phyloP scores from a whole-genome alignment of 2,797 vertebrate genomes.

The Salmo trutta region DNA sequence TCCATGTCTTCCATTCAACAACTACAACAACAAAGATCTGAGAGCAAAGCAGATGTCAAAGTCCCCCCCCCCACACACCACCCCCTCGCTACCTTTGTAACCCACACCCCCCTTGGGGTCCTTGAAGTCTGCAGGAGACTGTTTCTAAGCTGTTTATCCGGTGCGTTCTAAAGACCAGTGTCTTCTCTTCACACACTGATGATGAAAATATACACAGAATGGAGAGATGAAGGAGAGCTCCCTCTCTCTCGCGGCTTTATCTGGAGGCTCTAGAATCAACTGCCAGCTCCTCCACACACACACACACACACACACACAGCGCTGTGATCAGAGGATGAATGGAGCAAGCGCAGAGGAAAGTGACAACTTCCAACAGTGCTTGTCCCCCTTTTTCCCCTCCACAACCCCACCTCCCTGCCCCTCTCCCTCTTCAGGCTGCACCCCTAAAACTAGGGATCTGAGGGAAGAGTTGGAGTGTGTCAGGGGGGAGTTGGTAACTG shows the following conservation, averaged over 20 bases:
- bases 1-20: conserved; percentile 62
- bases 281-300: conserved; percentile 70
- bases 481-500: conserved; percentile 24
- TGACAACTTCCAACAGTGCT: conserved; percentile 72
- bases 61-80: conserved; percentile 47
- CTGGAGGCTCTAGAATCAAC: conserved; percentile 75
- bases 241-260: conserved; percentile 65
- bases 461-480: conserved; percentile 69
- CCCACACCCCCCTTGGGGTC: conserved; percentile 72
- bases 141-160: conserved; percentile 75
- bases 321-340: conserved; percentile 67
- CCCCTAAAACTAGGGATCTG: conserved; percentile 55
- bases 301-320: conserved; percentile 34
- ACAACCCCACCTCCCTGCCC: background rate
- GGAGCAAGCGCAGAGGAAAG: conserved; percentile 68
- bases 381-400: conserved; percentile 32
- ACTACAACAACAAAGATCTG: conserved; percentile 66
- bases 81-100: conserved; percentile 56
- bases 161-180: conserved; percentile 58
- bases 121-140: conserved; percentile 70
- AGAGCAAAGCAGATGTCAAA: conserved; percentile 58
- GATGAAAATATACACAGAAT: conserved; percentile 71
- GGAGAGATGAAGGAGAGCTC: conserved; percentile 71
- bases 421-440: conserved; percentile 57
- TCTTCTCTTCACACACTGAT: conserved; percentile 54